These are phyloP conservation scores for Atrichornis clamosus DNA, from an alignment of 2,113 vertebrate species.

Conservation along the genomic window DNA sequence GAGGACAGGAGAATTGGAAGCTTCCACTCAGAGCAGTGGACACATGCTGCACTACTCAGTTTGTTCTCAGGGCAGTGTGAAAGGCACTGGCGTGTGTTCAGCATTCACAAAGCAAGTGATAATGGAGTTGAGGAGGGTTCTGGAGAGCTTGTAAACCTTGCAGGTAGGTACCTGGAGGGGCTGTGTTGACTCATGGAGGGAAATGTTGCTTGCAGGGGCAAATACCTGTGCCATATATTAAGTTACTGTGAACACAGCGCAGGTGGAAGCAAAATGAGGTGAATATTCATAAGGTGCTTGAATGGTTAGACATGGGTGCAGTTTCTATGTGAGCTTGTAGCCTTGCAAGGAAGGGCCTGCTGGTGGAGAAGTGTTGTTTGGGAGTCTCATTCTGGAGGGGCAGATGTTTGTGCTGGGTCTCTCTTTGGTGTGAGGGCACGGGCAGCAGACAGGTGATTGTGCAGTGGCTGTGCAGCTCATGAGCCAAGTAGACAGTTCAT, in stretches of 20 bases:
- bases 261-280: neutral
- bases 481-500: neutral
- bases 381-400: neutral
- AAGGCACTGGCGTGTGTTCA: neutral
- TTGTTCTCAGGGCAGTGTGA: neutral
- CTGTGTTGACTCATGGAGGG: neutral
- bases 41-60: neutral
- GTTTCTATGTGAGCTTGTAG: neutral
- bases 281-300: neutral
- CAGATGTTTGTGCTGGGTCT: neutral
- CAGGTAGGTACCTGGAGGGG: neutral
- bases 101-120: neutral
- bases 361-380: neutral
- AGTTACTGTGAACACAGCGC: neutral
- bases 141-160: neutral
- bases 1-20: neutral
- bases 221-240: neutral
- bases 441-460: neutral
- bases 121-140: neutral
- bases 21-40: neutral
- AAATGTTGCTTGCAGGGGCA: neutral
- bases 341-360: neutral
- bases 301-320: neutral
- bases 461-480: neutral
- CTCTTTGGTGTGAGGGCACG: neutral